Base-by-base conservation (phyloP, 2,113 vertebrate genomes). In the Bambusicola thoracicus region DNA sequence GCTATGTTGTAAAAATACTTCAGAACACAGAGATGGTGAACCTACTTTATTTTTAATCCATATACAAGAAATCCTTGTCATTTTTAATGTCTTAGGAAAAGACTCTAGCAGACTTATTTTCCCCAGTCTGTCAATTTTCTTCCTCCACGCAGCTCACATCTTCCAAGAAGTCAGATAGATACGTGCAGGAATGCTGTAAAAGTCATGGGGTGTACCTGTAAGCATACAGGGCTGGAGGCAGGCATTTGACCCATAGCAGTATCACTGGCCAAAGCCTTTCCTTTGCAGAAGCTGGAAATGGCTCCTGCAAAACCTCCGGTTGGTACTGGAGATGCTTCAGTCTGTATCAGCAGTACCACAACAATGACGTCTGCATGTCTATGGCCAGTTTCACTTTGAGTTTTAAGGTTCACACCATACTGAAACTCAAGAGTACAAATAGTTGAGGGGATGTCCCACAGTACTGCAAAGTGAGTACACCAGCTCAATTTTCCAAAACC, bases 401-500 rank as follows among this genome's bases (percentile, higher is more conserved):
- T 88, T 81, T 85, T 78, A 69, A 49, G n/a, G 40, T 84, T 93
- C 87, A 76, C 56, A 65, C 61, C 75, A 41, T 49, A 77, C 80
- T 86, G 93, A 94, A 95, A 95, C 93, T 87, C 76, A 53, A 85
- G 27, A 88, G 85, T 46, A 86, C 91, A 88, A 72, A 56, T 19
- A 67, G 82, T n/a, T 69, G 46, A 78, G 96, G 94, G 94, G 87
- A 83, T 81, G 93, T 41, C 94, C 95, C 93, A 73, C 51, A 48
- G 79, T 13, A 13, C 68, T 81, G 83, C 53, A 66, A 40, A 90
- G 61, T 32, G 27, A 92, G 58, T 76, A 34, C 0, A 0, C 79
- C 79, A 83, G 76, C 73, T 87, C 87, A 21, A 0, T 72, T 94
- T 94, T 95, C 90, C 91, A 95, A 92, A 94, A 78, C 56, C 61